Conservation (phyloP, 1,140 invertebrate species). For the Probaryconus sp. region DNA sequence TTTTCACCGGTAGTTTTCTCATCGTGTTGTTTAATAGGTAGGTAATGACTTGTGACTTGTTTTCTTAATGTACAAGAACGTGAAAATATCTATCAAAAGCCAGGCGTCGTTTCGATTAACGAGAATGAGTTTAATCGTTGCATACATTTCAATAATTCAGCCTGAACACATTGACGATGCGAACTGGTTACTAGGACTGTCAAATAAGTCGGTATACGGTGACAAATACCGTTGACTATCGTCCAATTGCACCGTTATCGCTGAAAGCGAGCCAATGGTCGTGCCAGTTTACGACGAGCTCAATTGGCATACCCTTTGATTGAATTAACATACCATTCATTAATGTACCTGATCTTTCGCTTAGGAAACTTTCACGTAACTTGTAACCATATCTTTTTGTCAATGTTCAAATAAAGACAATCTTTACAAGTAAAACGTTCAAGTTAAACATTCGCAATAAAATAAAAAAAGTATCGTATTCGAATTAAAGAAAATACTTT, state of each 20-base stretch:
- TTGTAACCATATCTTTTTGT: too few species aligned
- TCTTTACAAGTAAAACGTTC: too few species aligned
- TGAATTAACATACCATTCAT: slow-evolving; percentile 38
- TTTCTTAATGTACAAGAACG: slow-evolving; percentile 3
- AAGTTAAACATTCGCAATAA: too few species aligned
- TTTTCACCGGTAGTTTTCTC: not conserved
- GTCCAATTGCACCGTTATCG: slow-evolving; percentile 45
- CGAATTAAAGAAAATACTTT: too few species aligned
- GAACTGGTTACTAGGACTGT: slow-evolving; percentile 13
- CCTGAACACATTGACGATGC: not conserved
- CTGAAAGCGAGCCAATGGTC: slow-evolving; percentile 32
- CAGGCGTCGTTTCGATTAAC: slow-evolving; percentile 3
- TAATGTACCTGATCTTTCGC: slow-evolving; percentile 12
- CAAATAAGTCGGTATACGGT: slow-evolving; percentile 15
- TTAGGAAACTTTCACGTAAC: slow-evolving; percentile 34
- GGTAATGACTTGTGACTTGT: not conserved
- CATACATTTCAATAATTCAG: slow-evolving; percentile 24
- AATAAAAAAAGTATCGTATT: too few species aligned
- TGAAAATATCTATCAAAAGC: slow-evolving; percentile 11
- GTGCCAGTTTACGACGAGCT: slow-evolving; percentile 33
- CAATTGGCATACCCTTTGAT: slow-evolving; percentile 26
- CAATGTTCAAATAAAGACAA: too few species aligned
- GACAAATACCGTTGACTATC: slow-evolving; percentile 38
- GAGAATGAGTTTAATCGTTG: too few species aligned
- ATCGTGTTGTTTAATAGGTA: not conserved